These are phyloP conservation scores for Morelia viridis DNA, from an alignment of 2,797 vertebrate species.

Conservation along the genomic window DNA sequence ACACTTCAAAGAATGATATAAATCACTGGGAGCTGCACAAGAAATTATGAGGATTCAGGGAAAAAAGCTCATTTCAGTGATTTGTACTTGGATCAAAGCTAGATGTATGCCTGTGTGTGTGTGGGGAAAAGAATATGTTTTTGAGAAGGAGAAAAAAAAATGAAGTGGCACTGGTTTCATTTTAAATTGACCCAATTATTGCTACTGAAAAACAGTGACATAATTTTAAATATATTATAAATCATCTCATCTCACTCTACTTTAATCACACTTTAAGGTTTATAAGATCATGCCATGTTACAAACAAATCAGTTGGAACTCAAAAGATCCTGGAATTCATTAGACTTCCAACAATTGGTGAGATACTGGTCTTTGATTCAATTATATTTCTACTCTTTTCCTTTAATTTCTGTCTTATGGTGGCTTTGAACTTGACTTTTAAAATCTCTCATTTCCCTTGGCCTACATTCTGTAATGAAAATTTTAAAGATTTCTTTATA, in stretches of 20 bases:
- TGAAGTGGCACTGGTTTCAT: neutral
- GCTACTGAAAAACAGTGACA: neutral
- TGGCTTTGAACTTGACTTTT: conserved; percentile 48
- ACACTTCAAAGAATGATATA: neutral
- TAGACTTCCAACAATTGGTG: conserved; percentile 15
- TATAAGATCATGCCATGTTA: conserved; percentile 48
- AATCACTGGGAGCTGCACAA: neutral
- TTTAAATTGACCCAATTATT: neutral
- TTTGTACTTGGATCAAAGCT: neutral
- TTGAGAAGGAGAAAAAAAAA: neutral
- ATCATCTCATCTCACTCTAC: neutral
- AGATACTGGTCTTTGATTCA: conserved; percentile 40
- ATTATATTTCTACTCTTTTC: conserved; percentile 8
- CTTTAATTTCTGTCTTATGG: neutral
- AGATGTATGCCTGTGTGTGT: neutral
- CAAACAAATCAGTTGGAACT: conserved; percentile 50
- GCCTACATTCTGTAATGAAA: conserved; percentile 45
- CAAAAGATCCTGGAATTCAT: conserved; percentile 39
- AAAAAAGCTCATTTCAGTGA: neutral
- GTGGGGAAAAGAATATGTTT: neutral
- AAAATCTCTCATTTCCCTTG: conserved; percentile 42
- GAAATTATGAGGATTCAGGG: neutral
- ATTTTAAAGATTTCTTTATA: conserved; percentile 52
- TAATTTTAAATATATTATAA: neutral
- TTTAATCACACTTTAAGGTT: conserved; percentile 33